phyloP scores from a whole-genome alignment of 2,113 vertebrate species.

The Calyptomena viridis region DNA sequence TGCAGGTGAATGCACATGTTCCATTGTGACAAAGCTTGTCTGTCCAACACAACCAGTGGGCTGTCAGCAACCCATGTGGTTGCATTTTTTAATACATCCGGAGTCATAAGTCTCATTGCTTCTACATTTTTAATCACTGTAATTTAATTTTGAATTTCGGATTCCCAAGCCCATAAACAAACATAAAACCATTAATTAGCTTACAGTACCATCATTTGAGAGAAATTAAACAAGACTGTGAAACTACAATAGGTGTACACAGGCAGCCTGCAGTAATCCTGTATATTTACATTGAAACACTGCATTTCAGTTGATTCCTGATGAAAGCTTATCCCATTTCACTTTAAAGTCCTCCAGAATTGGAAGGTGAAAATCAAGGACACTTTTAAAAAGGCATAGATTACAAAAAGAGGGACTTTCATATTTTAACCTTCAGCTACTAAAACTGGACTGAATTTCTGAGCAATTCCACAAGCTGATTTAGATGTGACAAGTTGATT shows the following conservation, averaged over 20 bases:
- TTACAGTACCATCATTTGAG: background rate
- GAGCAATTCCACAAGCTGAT: background rate
- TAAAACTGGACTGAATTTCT: conserved; percentile 24
- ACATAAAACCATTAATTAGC: background rate
- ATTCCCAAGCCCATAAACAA: background rate
- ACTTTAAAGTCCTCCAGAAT: background rate
- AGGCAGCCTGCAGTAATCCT: background rate
- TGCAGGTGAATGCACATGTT: rapidly evolving
- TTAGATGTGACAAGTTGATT: background rate
- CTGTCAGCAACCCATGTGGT: background rate
- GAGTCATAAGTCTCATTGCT: background rate
- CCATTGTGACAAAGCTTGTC: background rate
- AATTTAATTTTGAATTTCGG: background rate
- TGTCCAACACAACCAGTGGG: background rate
- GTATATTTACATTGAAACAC: background rate
- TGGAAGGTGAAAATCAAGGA: conserved; percentile 10
- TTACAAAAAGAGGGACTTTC: background rate
- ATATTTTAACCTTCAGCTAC: conserved; percentile 14
- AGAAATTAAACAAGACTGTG: background rate
- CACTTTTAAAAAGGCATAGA: background rate
- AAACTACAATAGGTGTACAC: background rate
- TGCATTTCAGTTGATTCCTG: background rate
- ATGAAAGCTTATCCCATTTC: background rate
- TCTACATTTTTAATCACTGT: background rate
- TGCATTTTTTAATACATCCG: background rate